Evolutionary conservation across 1,140 invertebrate species (phyloP).

Genomic region (Drosophila lacteicornis): DNA sequence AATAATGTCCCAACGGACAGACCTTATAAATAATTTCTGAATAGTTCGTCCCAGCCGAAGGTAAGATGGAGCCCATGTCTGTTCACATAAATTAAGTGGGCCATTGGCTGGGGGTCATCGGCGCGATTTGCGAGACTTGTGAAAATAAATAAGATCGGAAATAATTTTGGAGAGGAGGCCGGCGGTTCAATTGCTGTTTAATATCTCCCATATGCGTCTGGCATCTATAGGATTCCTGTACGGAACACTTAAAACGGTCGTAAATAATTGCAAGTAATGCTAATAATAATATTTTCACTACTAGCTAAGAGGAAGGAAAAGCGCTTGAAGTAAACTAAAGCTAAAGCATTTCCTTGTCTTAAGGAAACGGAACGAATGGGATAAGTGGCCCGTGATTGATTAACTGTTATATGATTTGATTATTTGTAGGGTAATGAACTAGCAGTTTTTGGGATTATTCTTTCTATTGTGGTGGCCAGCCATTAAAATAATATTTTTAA

Average conservation of each 20-base stretch:
- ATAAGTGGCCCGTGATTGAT: slow-evolving; percentile 7
- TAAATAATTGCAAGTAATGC: slow-evolving; percentile 67
- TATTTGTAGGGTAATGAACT: neutral
- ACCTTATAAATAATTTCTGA: slow-evolving; percentile 51
- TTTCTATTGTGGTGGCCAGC: neutral
- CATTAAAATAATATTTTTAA: neutral
- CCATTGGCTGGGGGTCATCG: slow-evolving; percentile 55
- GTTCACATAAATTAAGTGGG: slow-evolving; percentile 41
- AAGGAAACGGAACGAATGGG: slow-evolving; percentile 20
- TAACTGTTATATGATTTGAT: slow-evolving; percentile 17
- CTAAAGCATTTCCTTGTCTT: slow-evolving; percentile 19
- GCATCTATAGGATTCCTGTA: slow-evolving; percentile 18
- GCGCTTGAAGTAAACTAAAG: slow-evolving; percentile 35
- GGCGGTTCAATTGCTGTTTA: slow-evolving; percentile 62
- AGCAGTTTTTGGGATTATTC: neutral
- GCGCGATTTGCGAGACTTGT: slow-evolving; percentile 10
- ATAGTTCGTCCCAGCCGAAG: slow-evolving; percentile 24
- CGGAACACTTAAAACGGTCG: slow-evolving; percentile 30
- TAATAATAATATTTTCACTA: slow-evolving; percentile 62
- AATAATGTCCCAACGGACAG: slow-evolving; percentile 26
- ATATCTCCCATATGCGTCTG: slow-evolving; percentile 49
- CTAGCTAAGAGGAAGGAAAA: neutral
- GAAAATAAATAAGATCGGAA: slow-evolving; percentile 34
- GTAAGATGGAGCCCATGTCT: slow-evolving; percentile 9
- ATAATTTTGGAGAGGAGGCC: slow-evolving; percentile 6